Conservation (phyloP, 1,140 invertebrate genomes). For the Trypoxylus dichotomus region DNA sequence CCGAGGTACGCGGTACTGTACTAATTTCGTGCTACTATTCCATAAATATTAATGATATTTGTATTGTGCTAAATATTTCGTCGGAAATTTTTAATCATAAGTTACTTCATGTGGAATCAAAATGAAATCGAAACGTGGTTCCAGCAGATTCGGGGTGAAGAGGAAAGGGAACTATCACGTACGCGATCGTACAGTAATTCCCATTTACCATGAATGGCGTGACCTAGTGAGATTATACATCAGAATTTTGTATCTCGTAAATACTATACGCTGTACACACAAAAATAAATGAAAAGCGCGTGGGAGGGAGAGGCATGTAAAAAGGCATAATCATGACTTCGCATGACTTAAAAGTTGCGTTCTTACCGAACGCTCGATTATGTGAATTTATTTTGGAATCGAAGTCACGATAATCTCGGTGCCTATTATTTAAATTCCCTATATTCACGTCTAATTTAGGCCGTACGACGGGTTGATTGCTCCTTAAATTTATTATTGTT, state of each 20-base stretch:
- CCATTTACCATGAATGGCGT: constrained; percentile 24
- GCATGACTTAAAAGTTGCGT: constrained; percentile 29
- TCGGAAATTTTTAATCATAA: background rate
- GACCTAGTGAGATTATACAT: constrained; percentile 33
- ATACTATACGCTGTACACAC: background rate
- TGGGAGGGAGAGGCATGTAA: constrained; percentile 29
- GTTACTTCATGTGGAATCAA: constrained; percentile 6
- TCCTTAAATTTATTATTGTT: constrained; percentile 3
- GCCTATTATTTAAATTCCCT: constrained; percentile 17
- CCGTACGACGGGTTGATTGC: constrained; percentile 17
- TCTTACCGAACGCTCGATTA: background rate
- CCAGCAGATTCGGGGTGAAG: background rate
- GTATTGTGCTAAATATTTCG: constrained; percentile 1
- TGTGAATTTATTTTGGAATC: constrained; percentile 29
- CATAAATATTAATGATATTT: background rate
- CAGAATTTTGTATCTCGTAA: constrained; percentile 33
- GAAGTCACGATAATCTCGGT: constrained; percentile 19
- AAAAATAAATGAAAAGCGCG: constrained; percentile 14
- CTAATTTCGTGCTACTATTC: background rate
- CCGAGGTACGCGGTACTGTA: background rate
- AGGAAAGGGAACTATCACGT: background rate
- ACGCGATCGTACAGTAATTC: background rate
- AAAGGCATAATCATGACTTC: constrained; percentile 33
- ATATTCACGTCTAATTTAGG: background rate
- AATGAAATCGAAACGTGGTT: background rate